phyloP scores from a whole-genome alignment of 2,797 vertebrate species.

The Crocodylus rhombifer region DNA sequence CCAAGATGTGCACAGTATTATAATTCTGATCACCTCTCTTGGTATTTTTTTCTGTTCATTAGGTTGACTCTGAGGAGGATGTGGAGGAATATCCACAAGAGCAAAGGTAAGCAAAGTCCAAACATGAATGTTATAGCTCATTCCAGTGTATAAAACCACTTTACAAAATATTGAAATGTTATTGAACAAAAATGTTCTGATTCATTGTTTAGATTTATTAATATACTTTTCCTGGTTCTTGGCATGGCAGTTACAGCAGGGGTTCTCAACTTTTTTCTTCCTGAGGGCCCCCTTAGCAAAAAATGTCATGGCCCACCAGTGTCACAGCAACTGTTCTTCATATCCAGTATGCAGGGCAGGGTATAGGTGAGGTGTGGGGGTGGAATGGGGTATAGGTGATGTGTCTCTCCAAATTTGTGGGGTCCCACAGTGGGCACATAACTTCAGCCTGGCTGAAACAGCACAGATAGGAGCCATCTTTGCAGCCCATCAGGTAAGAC shows the following conservation, averaged over 20 bases:
- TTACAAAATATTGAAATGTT: neutral
- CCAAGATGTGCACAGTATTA: neutral
- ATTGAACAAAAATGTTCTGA: neutral
- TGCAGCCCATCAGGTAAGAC: no score
- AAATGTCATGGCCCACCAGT: no score
- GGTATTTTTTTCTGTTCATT: conserved; percentile 61
- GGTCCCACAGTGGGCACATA: no score
- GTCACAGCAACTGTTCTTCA: no score
- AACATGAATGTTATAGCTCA: neutral
- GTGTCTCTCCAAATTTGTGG: no score
- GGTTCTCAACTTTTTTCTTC: neutral
- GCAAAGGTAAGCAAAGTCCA: conserved; percentile 86
- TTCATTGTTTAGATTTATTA: neutral
- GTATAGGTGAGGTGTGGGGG: no score
- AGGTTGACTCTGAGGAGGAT: conserved; percentile 92
- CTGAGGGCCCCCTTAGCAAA: no score
- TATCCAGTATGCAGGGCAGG: no score
- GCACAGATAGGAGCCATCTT: no score
- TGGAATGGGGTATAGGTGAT: no score
- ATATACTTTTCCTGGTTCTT: neutral
- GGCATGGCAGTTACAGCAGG: neutral
- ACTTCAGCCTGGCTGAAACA: no score
- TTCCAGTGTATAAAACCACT: neutral
- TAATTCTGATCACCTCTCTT: conserved; percentile 37
- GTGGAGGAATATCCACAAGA: conserved; percentile 89